phyloP scores from a whole-genome alignment of 2,797 vertebrate species.

The Rhadinocentrus ornatus region DNA sequence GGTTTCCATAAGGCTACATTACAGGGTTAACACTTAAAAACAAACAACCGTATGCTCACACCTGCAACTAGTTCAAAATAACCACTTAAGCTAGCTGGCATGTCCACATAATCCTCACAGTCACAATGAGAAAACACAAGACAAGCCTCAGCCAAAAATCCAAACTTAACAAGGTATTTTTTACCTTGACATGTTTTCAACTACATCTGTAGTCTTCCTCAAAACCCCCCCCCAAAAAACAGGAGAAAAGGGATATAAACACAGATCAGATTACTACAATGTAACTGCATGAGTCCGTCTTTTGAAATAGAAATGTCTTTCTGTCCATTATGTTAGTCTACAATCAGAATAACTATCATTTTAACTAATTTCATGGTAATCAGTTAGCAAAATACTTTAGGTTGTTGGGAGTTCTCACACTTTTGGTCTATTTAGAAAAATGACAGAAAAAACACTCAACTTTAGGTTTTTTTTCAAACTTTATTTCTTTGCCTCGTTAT shows the following conservation, averaged over 20 bases:
- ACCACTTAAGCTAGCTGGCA: neutral
- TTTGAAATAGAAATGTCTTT: neutral
- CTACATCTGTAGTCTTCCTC: too few relatives aligned
- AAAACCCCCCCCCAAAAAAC: too few relatives aligned
- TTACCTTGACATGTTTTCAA: too few relatives aligned
- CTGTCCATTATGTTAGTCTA: neutral
- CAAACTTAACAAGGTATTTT: neutral
- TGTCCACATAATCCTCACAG: neutral
- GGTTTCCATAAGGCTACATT: too few relatives aligned
- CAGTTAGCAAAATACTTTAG: neutral
- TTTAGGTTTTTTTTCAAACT: conserved; percentile 67
- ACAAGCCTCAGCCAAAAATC: neutral
- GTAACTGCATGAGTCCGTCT: neutral
- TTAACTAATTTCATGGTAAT: neutral
- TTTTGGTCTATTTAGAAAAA: neutral
- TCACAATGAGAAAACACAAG: neutral
- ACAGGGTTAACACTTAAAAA: too few relatives aligned
- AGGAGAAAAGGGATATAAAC: too few relatives aligned
- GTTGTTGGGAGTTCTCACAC: neutral
- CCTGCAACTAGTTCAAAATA: neutral
- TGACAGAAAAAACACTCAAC: neutral
- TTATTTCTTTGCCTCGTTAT: conserved; percentile 76
- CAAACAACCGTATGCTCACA: neutral
- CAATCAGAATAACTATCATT: neutral
- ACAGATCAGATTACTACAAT: neutral